Conservation (phyloP, 2,888 invertebrate species). For the Eupithecia exiguata region DNA sequence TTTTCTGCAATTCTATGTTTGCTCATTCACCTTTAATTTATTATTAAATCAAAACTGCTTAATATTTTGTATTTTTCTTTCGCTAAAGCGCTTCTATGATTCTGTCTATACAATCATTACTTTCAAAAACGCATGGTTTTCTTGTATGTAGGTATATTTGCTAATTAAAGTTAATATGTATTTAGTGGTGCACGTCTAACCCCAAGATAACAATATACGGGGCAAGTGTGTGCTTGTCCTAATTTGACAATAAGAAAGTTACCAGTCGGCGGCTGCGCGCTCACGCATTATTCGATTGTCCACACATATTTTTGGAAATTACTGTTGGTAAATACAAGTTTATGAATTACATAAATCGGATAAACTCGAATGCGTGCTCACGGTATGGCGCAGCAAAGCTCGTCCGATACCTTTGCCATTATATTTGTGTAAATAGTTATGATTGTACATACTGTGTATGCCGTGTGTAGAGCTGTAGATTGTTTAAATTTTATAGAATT, state of each 20-base stretch:
- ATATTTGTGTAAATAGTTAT: conserved; percentile 76
- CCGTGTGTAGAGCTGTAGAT: conserved; percentile 77
- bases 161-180: conserved; percentile 29
- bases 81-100: conserved; percentile 32
- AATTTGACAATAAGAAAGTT: conserved; percentile 74
- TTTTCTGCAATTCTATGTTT: conserved; percentile 49
- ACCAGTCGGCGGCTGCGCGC: conserved; percentile 62
- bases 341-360: conserved; percentile 34
- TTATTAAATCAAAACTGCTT: conserved; percentile 47
- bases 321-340: conserved; percentile 31
- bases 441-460: conserved; percentile 82
- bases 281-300: conserved; percentile 50
- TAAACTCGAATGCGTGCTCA: conserved; percentile 54
- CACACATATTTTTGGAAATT: conserved; percentile 31
- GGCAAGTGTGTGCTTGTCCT: conserved; percentile 50
- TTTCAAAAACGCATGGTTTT: conserved; percentile 22
- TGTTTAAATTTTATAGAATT: conserved; percentile 71
- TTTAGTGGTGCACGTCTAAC: conserved; percentile 39
- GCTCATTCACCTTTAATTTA: conserved; percentile 66
- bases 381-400: conserved; percentile 55
- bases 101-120: conserved; percentile 19
- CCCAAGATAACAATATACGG: conserved; percentile 42
- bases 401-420: conserved; percentile 64
- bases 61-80: conserved; percentile 27
- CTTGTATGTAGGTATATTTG: conserved; percentile 27